Base-by-base conservation (phyloP, 2,113 vertebrate genomes). In the Nesogale talazaci region DNA sequence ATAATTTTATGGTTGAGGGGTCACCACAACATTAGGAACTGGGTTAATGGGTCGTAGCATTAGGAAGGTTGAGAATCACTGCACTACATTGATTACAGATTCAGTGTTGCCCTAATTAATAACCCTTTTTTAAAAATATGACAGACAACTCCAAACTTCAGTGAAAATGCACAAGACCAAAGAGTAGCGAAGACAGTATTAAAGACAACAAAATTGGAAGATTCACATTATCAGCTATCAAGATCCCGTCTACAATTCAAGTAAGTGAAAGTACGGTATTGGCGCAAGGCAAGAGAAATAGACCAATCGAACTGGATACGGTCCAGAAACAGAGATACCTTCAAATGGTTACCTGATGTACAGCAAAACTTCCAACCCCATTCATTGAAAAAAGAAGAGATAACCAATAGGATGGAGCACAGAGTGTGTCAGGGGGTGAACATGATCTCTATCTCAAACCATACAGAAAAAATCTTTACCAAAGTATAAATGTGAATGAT, bases 61-160 rank as follows among this genome's bases (percentile, higher is more conserved):
- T 12, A 52, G 46, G 46, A 52, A 52, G 46, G 46, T 52, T 52
- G 46, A 52, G 10, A 52, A 11, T 12, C 46, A 52, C 46, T 11
- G 46, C 9, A 52, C 6, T 52, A 85, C 80, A 67, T 46, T 92
- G n/a, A 72, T 40, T 70, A 83, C 14, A 77, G 69, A 34, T 23
- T 89, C 52, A 65, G 52, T 36, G 9, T 59, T 63, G 75, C 42
- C 42, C 46, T 40, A 91, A 57, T 67, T 86, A 92, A 85, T 56
- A 75, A 34, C 1, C 38, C 81, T 38, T 42, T 38, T 38, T 59
- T 72, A 1, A 65, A 92, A 82, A 85, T 82, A 59, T 93, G 56
- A 46, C 15, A 77, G 65, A 22, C 34, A 63, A 74, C 77, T 90
- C 40, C 84, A 93, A 95, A 69, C 85, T 59, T 36, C 87, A 91